Evolutionary conservation across 1,140 invertebrate genomes (phyloP), one percentile per base, ranked within the genome.

Genomic region (Lycorma delicatula): DNA sequence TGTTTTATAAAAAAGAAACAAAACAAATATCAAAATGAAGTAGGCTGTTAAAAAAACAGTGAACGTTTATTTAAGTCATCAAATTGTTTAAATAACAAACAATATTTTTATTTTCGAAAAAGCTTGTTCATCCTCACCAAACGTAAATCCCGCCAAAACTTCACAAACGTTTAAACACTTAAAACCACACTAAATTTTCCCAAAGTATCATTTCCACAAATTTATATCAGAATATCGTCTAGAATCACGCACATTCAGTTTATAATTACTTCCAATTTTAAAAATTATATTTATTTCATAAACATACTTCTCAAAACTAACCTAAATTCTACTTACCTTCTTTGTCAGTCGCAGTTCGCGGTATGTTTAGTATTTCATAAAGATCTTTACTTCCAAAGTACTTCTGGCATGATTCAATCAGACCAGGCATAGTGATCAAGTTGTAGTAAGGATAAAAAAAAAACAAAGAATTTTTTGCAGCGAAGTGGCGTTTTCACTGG

Each of bases 381-480:
- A 90, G 78, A 75, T 89, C 79, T n/a, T 73, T 77, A 1, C 80
- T 81, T 23, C 79, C 78, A 62, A 86, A 91, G 70, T 82, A 89
- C 64, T 86, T 77, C 67, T 85, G 79, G 69, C 87, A 90, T 28
- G 83, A 73, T 63, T 88, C 79, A 57, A 83, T 66, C 23, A 88
- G 76, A 34, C 75, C 74, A 1, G 41, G 41, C 41, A 44, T 44
- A n/a, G n/a, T n/a, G n/a, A n/a, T n/a, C n/a, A n/a, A n/a, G n/a
- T n/a, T n/a, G n/a, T n/a, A n/a, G n/a, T n/a, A n/a, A n/a, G n/a
- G n/a, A n/a, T n/a, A n/a, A n/a, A n/a, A n/a, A n/a, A n/a, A n/a
- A n/a, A n/a, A n/a, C n/a, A n/a, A n/a, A n/a, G n/a, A n/a, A n/a
- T n/a, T n/a, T n/a, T n/a, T n/a, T n/a, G n/a, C n/a, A n/a, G n/a